Conservation (phyloP, 2,888 invertebrate species). For the Anorthoa munda region DNA sequence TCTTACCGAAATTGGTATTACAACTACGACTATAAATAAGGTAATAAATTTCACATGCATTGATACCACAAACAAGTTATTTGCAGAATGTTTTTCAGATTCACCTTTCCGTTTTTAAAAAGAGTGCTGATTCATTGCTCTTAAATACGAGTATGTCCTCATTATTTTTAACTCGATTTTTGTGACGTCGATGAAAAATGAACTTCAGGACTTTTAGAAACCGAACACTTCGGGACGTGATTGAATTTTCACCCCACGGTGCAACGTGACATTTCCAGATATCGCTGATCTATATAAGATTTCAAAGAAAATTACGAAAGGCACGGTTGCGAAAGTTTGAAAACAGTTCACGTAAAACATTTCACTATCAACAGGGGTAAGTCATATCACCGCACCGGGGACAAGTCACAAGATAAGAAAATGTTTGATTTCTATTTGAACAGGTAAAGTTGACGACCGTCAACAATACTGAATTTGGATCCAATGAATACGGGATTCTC, state of each 20-base stretch:
- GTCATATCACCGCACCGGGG: neutral
- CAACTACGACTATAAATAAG: constrained; percentile 22
- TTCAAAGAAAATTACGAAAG: constrained; percentile 14
- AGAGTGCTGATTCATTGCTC: neutral
- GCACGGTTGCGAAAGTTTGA: constrained; percentile 6
- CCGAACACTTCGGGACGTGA: neutral
- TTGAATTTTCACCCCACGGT: constrained; percentile 14
- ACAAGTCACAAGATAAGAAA: neutral
- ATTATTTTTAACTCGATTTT: neutral
- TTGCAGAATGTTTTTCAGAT: neutral
- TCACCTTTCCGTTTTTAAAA: neutral
- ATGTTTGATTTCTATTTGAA: constrained; percentile 3
- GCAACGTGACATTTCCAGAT: constrained; percentile 9
- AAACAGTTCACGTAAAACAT: constrained; percentile 17
- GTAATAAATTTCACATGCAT: constrained; percentile 36
- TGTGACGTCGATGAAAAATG: constrained; percentile 6
- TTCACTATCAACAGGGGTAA: constrained; percentile 15
- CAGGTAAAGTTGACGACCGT: neutral
- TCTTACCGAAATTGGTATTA: neutral
- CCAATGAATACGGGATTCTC: too few relatives aligned
- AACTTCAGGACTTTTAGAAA: constrained; percentile 11
- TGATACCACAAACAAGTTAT: constrained; percentile 5
- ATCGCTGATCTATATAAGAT: constrained; percentile 16
- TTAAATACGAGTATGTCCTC: neutral
- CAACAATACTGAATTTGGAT: constrained; percentile 1